A percentile compares a stretch with the other conserved stretches of the same genome.
phyloP scores from a whole-genome alignment of 2,797 vertebrate genomes.

The Spinibarbus caldwelli region DNA sequence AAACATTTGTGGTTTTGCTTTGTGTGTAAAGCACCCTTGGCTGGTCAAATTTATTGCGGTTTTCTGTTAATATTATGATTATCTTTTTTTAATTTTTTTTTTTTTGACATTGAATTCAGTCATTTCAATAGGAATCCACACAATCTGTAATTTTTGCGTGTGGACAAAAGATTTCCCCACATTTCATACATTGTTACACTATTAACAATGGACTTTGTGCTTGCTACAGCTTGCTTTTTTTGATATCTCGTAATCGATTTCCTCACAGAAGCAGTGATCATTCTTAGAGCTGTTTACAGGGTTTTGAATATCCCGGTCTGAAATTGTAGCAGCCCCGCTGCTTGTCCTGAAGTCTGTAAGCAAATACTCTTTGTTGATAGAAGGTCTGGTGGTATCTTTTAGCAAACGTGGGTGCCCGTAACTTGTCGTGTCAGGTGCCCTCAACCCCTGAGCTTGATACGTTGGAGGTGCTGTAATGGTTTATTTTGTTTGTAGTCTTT shows the following conservation, averaged over 20 bases:
- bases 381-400: constrained; percentile 10
- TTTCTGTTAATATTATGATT: no score
- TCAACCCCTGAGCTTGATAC: not conserved
- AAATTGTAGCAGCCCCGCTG: not conserved
- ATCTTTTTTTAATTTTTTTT: no score
- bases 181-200: no score
- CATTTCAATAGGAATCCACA: not conserved
- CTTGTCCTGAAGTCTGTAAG: constrained; percentile 14
- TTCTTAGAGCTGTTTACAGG: not conserved
- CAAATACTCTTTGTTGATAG: constrained; percentile 24
- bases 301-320: not conserved
- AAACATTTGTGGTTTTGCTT: no score
- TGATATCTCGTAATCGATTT: not conserved
- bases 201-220: not conserved
- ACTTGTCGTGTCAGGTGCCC: constrained; percentile 37
- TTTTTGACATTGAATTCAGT: no score
- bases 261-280: not conserved
- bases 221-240: no score
- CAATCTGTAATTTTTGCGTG: not conserved
- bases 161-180: not conserved
- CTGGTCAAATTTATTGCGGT: not conserved
- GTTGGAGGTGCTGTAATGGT: not conserved
- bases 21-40: not conserved
- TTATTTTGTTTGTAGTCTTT: constrained; percentile 13
- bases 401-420: not conserved